Conservation (phyloP, 2,113 vertebrate species). For the Nothoprocta perdicaria region DNA sequence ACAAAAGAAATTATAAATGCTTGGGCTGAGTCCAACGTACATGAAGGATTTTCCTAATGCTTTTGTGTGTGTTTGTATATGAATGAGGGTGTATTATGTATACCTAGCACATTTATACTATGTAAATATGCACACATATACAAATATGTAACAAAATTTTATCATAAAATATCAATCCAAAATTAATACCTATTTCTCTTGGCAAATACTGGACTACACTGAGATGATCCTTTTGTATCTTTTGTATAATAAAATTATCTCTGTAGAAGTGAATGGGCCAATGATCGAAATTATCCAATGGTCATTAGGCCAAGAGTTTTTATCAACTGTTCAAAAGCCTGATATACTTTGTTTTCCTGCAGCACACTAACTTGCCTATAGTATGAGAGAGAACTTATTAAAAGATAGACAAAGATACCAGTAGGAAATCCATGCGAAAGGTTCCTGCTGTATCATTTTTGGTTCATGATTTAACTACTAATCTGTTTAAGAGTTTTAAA, state of each 20-base stretch:
- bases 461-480: neutral
- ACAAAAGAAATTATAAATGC: neutral
- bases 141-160: neutral
- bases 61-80: neutral
- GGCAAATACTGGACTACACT: neutral
- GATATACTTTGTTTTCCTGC: neutral
- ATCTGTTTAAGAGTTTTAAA: neutral
- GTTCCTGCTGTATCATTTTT: neutral
- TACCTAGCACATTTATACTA: neutral
- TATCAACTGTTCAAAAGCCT: neutral
- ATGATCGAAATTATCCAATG: neutral
- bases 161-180: neutral
- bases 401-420: neutral
- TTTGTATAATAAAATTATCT: neutral
- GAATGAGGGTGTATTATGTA: neutral
- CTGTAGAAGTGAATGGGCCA: neutral
- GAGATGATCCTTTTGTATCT: neutral
- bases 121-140: neutral
- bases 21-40: neutral
- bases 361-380: neutral
- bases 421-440: neutral
- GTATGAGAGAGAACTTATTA: neutral
- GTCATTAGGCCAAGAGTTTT: neutral
- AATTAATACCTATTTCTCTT: neutral
- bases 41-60: neutral